Conservation (phyloP, 2,113 vertebrate species). For the Oncorhynchus clarkii region DNA sequence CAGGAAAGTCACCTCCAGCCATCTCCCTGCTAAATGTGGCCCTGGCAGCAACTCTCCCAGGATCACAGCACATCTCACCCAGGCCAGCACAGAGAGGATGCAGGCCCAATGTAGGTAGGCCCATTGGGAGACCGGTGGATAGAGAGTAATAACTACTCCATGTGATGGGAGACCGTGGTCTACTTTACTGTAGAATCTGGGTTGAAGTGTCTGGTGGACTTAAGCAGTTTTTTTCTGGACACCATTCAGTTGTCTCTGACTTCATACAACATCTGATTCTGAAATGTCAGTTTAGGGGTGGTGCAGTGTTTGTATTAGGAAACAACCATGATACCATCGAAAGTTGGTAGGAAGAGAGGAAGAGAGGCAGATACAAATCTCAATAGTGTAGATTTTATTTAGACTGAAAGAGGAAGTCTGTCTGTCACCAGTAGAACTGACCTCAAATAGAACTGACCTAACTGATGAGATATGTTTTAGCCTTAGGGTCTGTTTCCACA, state of each 20-base stretch:
- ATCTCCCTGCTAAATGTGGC: constrained; percentile 69
- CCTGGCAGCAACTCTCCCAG: constrained; percentile 82
- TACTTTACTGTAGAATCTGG: background rate
- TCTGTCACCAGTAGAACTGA: no score
- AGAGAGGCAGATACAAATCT: no score
- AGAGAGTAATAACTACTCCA: constrained; percentile 11
- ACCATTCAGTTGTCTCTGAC: no score
- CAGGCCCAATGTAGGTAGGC: background rate
- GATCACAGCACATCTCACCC: constrained; percentile 39
- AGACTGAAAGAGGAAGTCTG: no score
- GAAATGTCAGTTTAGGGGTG: no score
- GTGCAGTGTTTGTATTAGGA: no score
- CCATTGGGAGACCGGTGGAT: background rate
- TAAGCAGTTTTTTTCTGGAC: no score
- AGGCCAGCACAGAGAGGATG: constrained; percentile 7
- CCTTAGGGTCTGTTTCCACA: background rate
- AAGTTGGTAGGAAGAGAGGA: no score
- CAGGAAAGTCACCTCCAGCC: constrained; percentile 50
- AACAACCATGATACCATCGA: no score
- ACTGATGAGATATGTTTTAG: background rate
- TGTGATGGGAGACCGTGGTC: background rate
- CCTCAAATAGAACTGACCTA: no score
- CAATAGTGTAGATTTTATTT: no score
- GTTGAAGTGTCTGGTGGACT: background rate
- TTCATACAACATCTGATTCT: no score